Base-by-base conservation (phyloP, 2,888 invertebrate species). In the Coelopa pilipes region DNA sequence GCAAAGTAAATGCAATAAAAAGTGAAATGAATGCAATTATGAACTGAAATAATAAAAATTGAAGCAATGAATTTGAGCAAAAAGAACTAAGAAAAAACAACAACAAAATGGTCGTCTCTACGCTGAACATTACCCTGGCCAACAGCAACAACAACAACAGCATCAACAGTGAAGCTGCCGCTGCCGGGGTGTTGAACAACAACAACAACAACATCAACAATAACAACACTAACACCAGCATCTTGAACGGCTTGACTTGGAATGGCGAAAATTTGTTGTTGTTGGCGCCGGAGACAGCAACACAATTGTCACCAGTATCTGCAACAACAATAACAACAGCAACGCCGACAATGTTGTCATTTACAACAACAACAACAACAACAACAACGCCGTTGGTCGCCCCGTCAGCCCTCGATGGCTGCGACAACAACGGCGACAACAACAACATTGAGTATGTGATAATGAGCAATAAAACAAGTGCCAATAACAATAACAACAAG, bases 51-150 rank as follows among this genome's bases (percentile, higher is more conserved):
- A 53, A 9, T 53, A 7, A 9, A 53, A 53, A 53, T 53, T 49
- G 10, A 49, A 49, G n/a, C 49, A 49, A 53, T 53, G 34, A 53
- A 53, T 9, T 53, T 49, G 49, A 49, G 13, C 49, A 53, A 67
- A 24, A 50, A 21, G 1, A 24, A 67, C 10, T 19, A 15, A 53
- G n/a, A 77, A 74, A 62, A 47, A 50, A n/a, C 72, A 55, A 66
- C 15, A 74, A 66, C 49, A 65, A 80, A 78, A 87, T 87, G 87
- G 85, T 87, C 70, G 80, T 87, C 72, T 83, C 87, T 74, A 86
- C 83, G 65, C 76, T 86, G 76, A 83, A 81, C 74, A 83, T 84
- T 77, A 84, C 82, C 57, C 78, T 84, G 76, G 84, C 82, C 57
- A 79, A 78, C 59, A 67, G 55, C 77, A 74, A 59, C 34, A 70